Conservation (phyloP, 2,888 invertebrate species). For the Nephrotoma flavescens region DNA sequence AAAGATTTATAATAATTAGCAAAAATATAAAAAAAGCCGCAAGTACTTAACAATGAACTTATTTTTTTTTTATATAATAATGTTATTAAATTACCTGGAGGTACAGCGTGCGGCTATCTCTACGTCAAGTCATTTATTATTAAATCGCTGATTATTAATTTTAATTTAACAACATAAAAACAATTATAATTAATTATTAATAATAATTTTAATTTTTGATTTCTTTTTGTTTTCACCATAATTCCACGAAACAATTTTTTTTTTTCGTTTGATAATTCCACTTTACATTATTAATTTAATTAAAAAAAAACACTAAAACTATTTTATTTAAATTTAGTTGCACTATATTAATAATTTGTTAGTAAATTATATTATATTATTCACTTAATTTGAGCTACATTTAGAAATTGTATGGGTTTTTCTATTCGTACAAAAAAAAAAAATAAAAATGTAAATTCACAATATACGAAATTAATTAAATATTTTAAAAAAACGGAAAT, state of each 20-base stretch:
- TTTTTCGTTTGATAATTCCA: background rate
- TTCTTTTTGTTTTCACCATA: constrained; percentile 1
- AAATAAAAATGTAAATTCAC: background rate
- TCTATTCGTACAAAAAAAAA: background rate
- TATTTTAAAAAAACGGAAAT: background rate
- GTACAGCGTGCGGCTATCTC: constrained; percentile 13
- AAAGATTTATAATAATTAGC: background rate
- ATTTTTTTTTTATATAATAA: background rate
- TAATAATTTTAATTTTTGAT: background rate
- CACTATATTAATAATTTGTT: background rate
- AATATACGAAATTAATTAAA: background rate
- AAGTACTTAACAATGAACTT: background rate
- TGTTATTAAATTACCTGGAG: constrained; percentile 10
- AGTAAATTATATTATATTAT: background rate
- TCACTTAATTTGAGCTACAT: background rate
- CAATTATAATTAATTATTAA: background rate
- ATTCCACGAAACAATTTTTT: background rate
- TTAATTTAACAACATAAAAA: background rate
- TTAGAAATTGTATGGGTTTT: background rate
- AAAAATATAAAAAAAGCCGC: background rate
- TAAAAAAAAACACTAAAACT: background rate
- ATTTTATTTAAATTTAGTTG: background rate
- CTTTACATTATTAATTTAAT: background rate
- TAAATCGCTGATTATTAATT: constrained; percentile 4
- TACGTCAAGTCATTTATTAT: constrained; percentile 13